A percentile compares a stretch with the other conserved stretches of the same genome.
These are phyloP conservation scores for Rhopalosiphum maidis DNA, from an alignment of 1,140 invertebrate species.

Conservation along the genomic window DNA sequence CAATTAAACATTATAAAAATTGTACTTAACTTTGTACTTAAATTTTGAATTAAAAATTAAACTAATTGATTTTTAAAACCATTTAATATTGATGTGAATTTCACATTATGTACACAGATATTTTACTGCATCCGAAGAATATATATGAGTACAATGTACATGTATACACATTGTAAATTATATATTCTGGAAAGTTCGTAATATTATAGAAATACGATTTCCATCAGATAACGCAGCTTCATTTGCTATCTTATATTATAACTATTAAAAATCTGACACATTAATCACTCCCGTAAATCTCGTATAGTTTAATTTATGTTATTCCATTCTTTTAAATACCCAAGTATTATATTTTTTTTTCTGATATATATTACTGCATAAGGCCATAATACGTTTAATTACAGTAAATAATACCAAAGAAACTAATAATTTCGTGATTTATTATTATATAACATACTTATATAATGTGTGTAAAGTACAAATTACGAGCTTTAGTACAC, in stretches of 20 bases:
- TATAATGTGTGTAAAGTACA: too few relatives aligned
- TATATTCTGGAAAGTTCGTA: not conserved
- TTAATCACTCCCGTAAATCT: not conserved
- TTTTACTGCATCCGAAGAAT: not conserved
- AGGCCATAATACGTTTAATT: too few relatives aligned
- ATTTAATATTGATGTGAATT: not conserved
- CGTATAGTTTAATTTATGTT: not conserved
- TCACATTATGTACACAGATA: not conserved
- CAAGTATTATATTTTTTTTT: not conserved
- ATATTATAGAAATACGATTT: not conserved
- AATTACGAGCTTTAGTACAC: too few relatives aligned
- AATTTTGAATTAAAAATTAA: not conserved
- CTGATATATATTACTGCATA: too few relatives aligned
- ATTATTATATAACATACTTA: too few relatives aligned
- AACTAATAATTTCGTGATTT: too few relatives aligned
- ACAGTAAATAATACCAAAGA: too few relatives aligned
- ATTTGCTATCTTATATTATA: not conserved
- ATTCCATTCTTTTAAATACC: not conserved
- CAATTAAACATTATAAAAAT: not conserved
- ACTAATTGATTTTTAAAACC: not conserved
- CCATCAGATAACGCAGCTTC: not conserved
- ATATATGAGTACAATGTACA: not conserved
- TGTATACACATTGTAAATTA: not conserved
- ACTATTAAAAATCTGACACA: conserved; percentile 18
- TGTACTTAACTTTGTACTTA: not conserved